phyloP scores from a whole-genome alignment of 2,888 invertebrate genomes.

The Drosophila meridiana region DNA sequence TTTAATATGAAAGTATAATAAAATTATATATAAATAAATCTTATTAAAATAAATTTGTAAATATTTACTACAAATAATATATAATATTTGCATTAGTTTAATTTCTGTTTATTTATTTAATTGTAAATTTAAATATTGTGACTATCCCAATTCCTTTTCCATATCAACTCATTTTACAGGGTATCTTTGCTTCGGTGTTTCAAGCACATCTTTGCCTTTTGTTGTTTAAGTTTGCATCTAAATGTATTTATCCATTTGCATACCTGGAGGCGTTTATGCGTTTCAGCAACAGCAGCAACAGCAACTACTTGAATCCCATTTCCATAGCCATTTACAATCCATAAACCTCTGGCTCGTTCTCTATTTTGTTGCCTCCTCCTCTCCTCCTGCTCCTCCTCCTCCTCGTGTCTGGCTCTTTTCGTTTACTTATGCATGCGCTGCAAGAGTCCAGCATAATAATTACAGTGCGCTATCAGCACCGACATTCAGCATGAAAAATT shows the following conservation, averaged over 20 bases:
- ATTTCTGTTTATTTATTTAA: background rate
- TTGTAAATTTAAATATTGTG: background rate
- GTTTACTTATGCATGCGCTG: slow-evolving; percentile 42
- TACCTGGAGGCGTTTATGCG: slow-evolving; percentile 75
- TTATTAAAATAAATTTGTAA: too few relatives aligned
- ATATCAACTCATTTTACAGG: background rate
- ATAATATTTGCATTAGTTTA: too few relatives aligned
- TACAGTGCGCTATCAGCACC: slow-evolving; percentile 74
- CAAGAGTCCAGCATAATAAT: slow-evolving; percentile 72
- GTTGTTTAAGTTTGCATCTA: slow-evolving; percentile 38
- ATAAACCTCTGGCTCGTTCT: background rate
- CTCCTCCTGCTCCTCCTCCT: background rate
- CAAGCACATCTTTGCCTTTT: background rate
- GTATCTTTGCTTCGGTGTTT: background rate
- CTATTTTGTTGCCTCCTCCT: background rate
- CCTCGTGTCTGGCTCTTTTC: background rate
- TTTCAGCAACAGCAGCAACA: slow-evolving; percentile 20
- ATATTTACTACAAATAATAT: background rate
- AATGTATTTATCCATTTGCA: slow-evolving; percentile 73
- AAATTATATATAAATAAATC: too few relatives aligned
- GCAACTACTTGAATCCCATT: slow-evolving; percentile 13
- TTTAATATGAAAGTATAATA: too few relatives aligned
- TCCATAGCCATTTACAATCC: slow-evolving; percentile 17
- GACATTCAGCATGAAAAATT: slow-evolving; percentile 71
- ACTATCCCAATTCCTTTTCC: too few relatives aligned